These are phyloP conservation scores for Polypterus senegalus DNA, from an alignment of 2,113 vertebrate species.

Conservation along the genomic window DNA sequence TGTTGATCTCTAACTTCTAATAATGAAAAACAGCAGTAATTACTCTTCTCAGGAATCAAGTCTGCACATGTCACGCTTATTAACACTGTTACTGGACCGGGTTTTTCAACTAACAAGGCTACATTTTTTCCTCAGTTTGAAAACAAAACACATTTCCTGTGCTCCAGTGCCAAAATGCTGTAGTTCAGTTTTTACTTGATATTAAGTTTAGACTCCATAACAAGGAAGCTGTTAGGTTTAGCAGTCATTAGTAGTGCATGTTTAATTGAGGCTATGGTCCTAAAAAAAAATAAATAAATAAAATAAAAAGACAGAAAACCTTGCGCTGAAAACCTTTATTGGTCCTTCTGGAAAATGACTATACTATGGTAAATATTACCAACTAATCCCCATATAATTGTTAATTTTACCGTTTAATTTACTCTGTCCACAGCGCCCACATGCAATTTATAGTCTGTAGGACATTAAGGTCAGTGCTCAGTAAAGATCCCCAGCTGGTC, in stretches of 20 bases:
- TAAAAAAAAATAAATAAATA: slow-evolving; percentile 2
- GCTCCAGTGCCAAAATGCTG: slow-evolving; percentile 7
- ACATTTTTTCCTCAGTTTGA: slow-evolving; percentile 13
- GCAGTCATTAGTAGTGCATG: slow-evolving; percentile 8
- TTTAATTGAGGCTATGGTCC: slow-evolving; percentile 12
- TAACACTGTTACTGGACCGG: slow-evolving; percentile 39
- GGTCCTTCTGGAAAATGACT: slow-evolving; percentile 10
- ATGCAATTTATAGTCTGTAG: slow-evolving; percentile 1
- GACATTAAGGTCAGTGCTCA: neutral
- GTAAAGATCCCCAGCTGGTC: neutral
- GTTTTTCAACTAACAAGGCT: slow-evolving; percentile 35
- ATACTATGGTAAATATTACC: slow-evolving; percentile 4
- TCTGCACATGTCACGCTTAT: slow-evolving; percentile 35
- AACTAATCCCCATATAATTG: slow-evolving; percentile 6
- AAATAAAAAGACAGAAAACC: neutral
- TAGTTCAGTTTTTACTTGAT: slow-evolving; percentile 6
- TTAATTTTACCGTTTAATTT: slow-evolving; percentile 6
- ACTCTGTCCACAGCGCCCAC: neutral
- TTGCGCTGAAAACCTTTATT: slow-evolving; percentile 4
- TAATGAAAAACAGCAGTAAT: slow-evolving; percentile 6
- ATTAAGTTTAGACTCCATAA: slow-evolving; percentile 4
- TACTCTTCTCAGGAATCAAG: slow-evolving; percentile 33
- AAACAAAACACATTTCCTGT: slow-evolving; percentile 7
- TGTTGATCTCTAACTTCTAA: neutral
- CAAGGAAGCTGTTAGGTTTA: slow-evolving; percentile 9